A percentile compares a stretch with the other conserved stretches of the same genome.
These are phyloP conservation scores for Laterallus jamaicensis DNA, from an alignment of 2,113 vertebrate species.

Conservation along the genomic window DNA sequence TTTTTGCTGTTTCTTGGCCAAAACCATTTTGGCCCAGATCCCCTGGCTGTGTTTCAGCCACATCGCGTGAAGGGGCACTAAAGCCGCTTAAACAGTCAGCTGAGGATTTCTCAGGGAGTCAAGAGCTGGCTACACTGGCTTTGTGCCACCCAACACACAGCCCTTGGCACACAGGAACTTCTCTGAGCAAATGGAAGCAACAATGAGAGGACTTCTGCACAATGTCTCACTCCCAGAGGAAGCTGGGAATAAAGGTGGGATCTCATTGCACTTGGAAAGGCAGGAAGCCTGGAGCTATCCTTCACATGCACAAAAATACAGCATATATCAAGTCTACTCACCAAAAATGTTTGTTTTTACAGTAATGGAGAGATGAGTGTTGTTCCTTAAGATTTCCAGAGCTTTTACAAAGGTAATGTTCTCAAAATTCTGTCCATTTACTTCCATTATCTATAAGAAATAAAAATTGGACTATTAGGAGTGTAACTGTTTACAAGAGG, in stretches of 20 bases:
- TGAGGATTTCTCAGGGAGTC: background rate
- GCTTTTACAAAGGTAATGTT: slow-evolving; percentile 93
- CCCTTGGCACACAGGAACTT: background rate
- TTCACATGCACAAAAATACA: background rate
- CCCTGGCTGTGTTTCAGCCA: background rate
- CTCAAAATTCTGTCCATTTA: slow-evolving; percentile 98
- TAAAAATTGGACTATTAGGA: background rate
- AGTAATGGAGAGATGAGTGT: slow-evolving; percentile 95
- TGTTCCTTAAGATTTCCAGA: slow-evolving; percentile 90
- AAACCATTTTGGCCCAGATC: background rate
- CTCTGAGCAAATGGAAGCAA: background rate
- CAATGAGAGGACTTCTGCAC: background rate
- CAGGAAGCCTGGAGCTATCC: background rate
- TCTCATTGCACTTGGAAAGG: background rate
- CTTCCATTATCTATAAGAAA: slow-evolving; percentile 91
- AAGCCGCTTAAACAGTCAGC: background rate
- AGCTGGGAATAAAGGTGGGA: background rate
- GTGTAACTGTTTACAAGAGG: background rate
- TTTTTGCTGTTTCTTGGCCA: slow-evolving; percentile 19
- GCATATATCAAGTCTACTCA: slow-evolving; percentile 67
- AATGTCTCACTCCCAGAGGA: background rate
- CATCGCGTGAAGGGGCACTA: background rate
- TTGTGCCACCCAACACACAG: background rate
- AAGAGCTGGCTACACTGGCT: slow-evolving; percentile 2
- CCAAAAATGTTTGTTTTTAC: slow-evolving; percentile 99